Evolutionary conservation across 2,113 vertebrate species (phyloP), one percentile per base, ranked within the genome.

Genomic region (Hydropotes inermis): DNA sequence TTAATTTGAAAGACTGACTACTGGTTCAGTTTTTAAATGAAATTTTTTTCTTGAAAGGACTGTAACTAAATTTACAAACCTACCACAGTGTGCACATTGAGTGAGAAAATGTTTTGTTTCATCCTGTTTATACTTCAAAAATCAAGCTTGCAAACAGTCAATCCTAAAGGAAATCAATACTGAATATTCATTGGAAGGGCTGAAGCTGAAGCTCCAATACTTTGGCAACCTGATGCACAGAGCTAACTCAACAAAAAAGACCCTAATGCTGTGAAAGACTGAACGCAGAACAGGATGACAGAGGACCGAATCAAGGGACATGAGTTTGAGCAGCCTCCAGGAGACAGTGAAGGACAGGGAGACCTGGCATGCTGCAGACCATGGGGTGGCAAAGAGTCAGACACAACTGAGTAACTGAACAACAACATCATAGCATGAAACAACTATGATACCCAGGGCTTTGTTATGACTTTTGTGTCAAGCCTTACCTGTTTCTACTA

Each of bases 111-210:
- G 50, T 67, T 93, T 76, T 33, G 39, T 81, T 87, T 87, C 54
- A 67, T 76, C 9, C 36, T 96, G 3, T 43, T 84, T 89, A 92
- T 23, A 83, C 28, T 89, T 95, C 88, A 95, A 92, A 88, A 91
- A 79, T 85, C 30, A 85, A 91, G 64, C 81, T 17, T 92, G 27
- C 12, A 91, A 91, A 91, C 67, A 74, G 67, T 25, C n/a, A 74
- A 39, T 39, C 21, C 67, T 74, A 74, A 74, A 74, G 36, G 10
- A 39, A 74, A 39, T 74, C 36, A 74, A 25, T 74, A 39, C 36
- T 74, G 36, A 74, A 39, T 74, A 39, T 74, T 39, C 67, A 74
- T 25, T 74, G 67, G 67, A 74, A 39, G 19, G 5, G 67, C 21
- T 74, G 67, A 74, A 70, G 19, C 64, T 36, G 19, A 36, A 70